Percentiles rank a stretch among this genome's conserved stretches.
Conservation (phyloP, 92 coral and sea anemone genomes). For the Blastomussa wellsi region DNA sequence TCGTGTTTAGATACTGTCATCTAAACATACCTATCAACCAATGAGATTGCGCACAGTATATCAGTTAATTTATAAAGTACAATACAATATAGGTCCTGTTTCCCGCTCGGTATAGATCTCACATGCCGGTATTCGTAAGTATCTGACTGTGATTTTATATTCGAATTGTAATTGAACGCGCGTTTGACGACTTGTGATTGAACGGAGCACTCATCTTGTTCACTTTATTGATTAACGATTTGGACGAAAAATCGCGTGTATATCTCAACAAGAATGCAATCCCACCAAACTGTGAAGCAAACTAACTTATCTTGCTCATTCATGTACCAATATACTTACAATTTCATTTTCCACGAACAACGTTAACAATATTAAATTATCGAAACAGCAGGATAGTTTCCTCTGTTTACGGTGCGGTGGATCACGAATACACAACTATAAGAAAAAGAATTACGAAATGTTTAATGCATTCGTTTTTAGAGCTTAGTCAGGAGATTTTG, state of each 20-base stretch:
- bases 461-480: too few species aligned
- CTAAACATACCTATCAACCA: too few species aligned
- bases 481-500: background rate
- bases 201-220: background rate
- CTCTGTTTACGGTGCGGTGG: background rate
- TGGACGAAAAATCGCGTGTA: too few species aligned
- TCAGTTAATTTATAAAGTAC: too few species aligned
- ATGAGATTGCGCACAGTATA: too few species aligned
- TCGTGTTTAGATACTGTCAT: too few species aligned
- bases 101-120: background rate
- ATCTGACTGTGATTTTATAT: background rate
- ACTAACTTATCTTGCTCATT: background rate
- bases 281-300: too few species aligned
- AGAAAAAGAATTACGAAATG: too few species aligned
- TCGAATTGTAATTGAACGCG: background rate
- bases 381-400: slow-evolving; percentile 12
- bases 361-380: background rate
- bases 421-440: background rate
- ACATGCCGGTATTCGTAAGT: background rate
- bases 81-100: too few species aligned
- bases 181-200: too few species aligned
- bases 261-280: too few species aligned
- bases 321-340: background rate
- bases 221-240: background rate
- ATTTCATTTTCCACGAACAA: background rate